phyloP scores from a whole-genome alignment of 2,888 invertebrate genomes.

The Diploptera punctata region DNA sequence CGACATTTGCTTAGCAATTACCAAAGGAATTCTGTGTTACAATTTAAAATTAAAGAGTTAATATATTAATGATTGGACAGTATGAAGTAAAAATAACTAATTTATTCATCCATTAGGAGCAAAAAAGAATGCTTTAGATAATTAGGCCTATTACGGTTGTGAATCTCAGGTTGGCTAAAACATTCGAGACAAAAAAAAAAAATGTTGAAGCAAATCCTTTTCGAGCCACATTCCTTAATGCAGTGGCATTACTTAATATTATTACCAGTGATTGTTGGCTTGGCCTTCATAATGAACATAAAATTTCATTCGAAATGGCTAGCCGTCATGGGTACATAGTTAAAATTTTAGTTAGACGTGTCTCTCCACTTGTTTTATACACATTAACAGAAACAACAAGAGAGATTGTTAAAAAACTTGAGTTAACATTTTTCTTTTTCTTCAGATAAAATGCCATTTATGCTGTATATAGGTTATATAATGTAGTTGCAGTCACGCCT shows the following conservation, averaged over 20 bases:
- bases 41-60: too few species aligned
- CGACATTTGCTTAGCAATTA: too few species aligned
- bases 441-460: too few species aligned
- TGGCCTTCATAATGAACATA: not conserved
- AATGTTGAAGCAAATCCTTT: not conserved
- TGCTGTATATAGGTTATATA: too few species aligned
- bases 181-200: not conserved
- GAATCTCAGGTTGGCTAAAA: not conserved
- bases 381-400: not conserved
- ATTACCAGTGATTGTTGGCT: not conserved
- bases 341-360: not conserved
- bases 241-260: conserved; percentile 6
- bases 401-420: too few species aligned
- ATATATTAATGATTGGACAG: too few species aligned
- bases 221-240: conserved; percentile 12
- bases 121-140: too few species aligned
- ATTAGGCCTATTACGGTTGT: not conserved
- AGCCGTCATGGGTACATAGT: not conserved
- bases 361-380: not conserved
- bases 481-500: too few species aligned
- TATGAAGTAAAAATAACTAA: too few species aligned
- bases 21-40: too few species aligned
- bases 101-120: too few species aligned
- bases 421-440: too few species aligned
- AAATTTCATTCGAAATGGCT: not conserved